phyloP scores from a whole-genome alignment of 2,888 invertebrate species.

The Cheiracanthium punctorium region DNA sequence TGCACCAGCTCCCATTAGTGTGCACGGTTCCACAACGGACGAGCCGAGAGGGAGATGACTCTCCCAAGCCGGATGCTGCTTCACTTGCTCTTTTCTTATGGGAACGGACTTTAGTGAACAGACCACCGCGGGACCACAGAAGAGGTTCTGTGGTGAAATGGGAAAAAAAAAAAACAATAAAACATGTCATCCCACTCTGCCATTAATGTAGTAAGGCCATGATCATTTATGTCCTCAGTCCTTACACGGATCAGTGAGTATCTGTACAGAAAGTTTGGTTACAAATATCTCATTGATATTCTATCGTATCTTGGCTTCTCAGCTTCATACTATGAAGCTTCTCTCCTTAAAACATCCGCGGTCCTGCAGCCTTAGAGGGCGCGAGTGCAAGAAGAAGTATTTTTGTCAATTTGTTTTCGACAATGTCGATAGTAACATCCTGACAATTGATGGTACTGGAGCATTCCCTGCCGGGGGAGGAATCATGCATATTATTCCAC shows the following conservation, averaged over 20 bases:
- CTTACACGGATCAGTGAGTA: constrained; percentile 28
- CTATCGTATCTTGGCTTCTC: constrained; percentile 11
- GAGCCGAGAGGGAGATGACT: no score
- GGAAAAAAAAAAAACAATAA: neutral
- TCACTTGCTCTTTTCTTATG: no score
- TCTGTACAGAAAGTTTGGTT: constrained; percentile 25
- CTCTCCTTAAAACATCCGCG: constrained; percentile 5
- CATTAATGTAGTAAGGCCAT: constrained; percentile 7
- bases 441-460: constrained; percentile 16
- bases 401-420: constrained; percentile 18
- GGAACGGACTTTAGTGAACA: no score
- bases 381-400: neutral
- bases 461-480: constrained; percentile 2
- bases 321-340: constrained; percentile 15
- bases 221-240: constrained; percentile 20
- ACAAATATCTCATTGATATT: constrained; percentile 8
- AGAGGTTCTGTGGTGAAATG: neutral
- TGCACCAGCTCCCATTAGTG: no score
- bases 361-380: neutral
- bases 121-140: no score
- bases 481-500: neutral
- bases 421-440: neutral
- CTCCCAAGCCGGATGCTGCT: no score
- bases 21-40: no score
- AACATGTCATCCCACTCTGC: neutral